phyloP scores from a whole-genome alignment of 2,113 vertebrate species.

The Anthoscopus minutus region DNA sequence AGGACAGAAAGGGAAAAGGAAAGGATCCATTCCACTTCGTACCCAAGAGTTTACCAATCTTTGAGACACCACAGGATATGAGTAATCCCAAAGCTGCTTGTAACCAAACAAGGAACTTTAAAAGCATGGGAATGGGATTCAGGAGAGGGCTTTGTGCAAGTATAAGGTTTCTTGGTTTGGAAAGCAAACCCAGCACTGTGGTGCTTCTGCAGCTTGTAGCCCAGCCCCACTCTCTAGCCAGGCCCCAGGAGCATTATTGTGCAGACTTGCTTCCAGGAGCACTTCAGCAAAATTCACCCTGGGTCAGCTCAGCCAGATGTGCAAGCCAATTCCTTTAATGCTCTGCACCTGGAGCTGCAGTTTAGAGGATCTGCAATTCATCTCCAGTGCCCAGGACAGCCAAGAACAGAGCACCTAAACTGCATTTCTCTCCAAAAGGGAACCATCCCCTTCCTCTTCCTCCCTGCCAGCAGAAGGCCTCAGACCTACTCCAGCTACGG shows the following conservation, averaged over 20 bases:
- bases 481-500: neutral
- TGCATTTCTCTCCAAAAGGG: neutral
- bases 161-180: neutral
- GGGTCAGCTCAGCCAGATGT: neutral
- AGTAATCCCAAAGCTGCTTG: conserved; percentile 11
- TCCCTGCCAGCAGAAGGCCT: neutral
- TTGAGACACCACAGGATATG: neutral
- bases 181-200: neutral
- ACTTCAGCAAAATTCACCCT: neutral
- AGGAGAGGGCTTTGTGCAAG: neutral
- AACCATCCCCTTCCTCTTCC: neutral
- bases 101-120: neutral
- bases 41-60: neutral
- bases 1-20: neutral
- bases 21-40: neutral
- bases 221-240: neutral
- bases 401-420: neutral
- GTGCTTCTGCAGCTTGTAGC: neutral
- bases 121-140: neutral
- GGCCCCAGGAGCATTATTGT: neutral
- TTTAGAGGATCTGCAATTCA: neutral
- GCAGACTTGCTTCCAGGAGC: neutral
- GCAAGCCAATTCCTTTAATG: neutral
- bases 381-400: neutral
- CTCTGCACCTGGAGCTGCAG: neutral